Conservation (phyloP, 1,140 invertebrate genomes). For the Calephelis virginiensis region DNA sequence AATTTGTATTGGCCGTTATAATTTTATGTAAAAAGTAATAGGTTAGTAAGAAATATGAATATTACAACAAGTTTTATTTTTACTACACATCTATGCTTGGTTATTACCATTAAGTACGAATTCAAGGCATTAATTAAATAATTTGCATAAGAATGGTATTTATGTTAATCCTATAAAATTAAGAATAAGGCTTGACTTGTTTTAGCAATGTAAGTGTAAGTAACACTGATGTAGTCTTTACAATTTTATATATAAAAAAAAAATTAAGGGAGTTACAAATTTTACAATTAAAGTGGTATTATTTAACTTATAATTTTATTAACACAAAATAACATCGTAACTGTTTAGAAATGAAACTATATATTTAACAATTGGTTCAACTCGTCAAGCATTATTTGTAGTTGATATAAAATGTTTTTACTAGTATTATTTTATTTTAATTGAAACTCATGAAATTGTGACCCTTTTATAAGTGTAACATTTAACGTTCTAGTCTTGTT, state of each 20-base stretch:
- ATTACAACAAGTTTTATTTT: too few relatives aligned
- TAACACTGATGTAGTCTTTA: background rate
- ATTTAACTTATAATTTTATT: too few relatives aligned
- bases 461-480: slow-evolving; percentile 38
- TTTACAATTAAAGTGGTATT: too few relatives aligned
- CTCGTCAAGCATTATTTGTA: slow-evolving; percentile 23
- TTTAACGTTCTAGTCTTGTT: slow-evolving; percentile 65
- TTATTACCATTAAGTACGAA: background rate
- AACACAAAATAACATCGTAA: too few relatives aligned
- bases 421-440: slow-evolving; percentile 20
- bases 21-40: too few relatives aligned
- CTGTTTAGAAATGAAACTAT: background rate
- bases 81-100: too few relatives aligned
- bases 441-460: slow-evolving; percentile 42
- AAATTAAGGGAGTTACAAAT: too few relatives aligned
- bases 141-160: background rate
- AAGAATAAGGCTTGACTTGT: slow-evolving; percentile 1
- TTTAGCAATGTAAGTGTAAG: background rate
- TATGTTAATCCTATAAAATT: slow-evolving; percentile 3
- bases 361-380: slow-evolving; percentile 20
- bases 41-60: too few relatives aligned
- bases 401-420: slow-evolving; percentile 17
- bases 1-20: too few relatives aligned
- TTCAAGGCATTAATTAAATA: background rate
- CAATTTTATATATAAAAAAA: background rate